Evolutionary conservation across 2,113 vertebrate species (phyloP).

Genomic region (Eulemur macaco): DNA sequence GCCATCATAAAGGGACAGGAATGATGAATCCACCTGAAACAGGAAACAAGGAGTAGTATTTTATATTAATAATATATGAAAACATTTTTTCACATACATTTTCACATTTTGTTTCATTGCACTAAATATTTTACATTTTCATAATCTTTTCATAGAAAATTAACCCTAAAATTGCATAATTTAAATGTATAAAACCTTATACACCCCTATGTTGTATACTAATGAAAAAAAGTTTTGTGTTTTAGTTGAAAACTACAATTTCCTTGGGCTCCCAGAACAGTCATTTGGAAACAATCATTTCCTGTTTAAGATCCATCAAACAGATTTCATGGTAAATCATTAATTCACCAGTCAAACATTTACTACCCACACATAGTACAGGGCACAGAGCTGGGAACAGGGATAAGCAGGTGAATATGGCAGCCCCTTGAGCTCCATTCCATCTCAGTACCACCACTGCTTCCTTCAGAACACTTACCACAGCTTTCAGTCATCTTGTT

Average conservation of each 20-base stretch:
- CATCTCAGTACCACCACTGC: no score
- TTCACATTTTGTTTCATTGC: background rate
- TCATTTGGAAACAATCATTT: constrained; percentile 5
- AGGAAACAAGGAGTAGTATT: constrained; percentile 18
- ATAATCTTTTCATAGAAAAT: background rate
- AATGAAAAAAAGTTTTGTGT: constrained; percentile 23
- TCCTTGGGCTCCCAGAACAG: constrained; percentile 46
- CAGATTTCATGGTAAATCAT: background rate
- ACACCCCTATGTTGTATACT: background rate
- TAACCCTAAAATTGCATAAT: background rate
- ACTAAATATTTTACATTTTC: background rate
- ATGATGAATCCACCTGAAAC: constrained; percentile 87
- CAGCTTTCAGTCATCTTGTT: background rate
- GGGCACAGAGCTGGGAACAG: background rate
- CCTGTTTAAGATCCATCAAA: background rate
- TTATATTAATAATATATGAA: background rate
- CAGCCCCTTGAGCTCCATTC: background rate
- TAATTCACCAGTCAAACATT: background rate
- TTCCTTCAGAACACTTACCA: background rate
- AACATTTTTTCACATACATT: background rate
- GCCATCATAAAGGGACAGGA: constrained; percentile 89
- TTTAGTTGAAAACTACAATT: constrained; percentile 43
- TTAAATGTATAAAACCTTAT: constrained; percentile 19
- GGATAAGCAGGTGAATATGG: background rate
- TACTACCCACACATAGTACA: no score